phyloP scores from a whole-genome alignment of 2,797 vertebrate species.

The Sebastes trivittatus region DNA sequence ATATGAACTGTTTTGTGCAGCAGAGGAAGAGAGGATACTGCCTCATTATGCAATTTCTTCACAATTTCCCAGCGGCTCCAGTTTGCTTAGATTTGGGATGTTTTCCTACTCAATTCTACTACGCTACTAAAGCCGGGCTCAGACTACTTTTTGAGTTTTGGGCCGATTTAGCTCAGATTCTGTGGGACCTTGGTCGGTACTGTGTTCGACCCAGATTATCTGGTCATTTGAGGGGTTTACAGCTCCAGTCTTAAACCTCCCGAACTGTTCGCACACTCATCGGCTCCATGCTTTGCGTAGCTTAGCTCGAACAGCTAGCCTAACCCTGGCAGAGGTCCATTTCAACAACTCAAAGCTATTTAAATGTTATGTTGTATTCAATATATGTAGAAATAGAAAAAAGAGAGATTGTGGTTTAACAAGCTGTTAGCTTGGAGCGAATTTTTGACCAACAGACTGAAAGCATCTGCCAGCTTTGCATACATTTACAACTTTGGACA shows the following conservation, averaged over 20 bases:
- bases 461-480: not conserved
- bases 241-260: not conserved
- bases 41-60: constrained; percentile 10
- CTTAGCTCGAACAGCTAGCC: not conserved
- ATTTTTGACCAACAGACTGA: not conserved
- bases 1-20: constrained; percentile 18
- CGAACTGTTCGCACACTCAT: not conserved
- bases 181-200: not conserved
- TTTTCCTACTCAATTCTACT: not conserved
- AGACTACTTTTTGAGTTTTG: not conserved
- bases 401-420: not conserved
- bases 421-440: not conserved
- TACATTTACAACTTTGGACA: not conserved
- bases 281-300: not conserved
- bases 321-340: not conserved
- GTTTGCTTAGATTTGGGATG: not conserved
- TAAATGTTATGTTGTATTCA: not conserved
- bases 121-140: not conserved
- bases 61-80: not conserved
- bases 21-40: constrained; percentile 11
- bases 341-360: not conserved
- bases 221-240: not conserved
- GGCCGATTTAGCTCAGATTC: too few species aligned
- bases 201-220: not conserved
- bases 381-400: not conserved